phyloP scores from a whole-genome alignment of 2,113 vertebrate species.

The Ascaphus truei region DNA sequence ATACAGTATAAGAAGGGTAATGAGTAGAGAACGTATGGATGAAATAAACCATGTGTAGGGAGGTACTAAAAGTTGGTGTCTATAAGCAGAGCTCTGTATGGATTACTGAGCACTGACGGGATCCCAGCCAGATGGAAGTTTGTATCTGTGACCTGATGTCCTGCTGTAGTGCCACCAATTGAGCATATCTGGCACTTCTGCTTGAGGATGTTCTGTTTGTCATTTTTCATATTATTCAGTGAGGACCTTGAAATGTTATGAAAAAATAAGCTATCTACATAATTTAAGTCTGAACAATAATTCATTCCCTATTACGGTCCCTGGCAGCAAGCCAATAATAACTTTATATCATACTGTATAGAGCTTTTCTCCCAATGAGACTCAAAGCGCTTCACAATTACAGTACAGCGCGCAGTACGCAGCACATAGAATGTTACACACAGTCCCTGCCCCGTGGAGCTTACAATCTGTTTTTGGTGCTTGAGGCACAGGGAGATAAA shows the following conservation, averaged over 20 bases:
- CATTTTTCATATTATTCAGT: constrained; percentile 26
- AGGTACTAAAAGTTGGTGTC: not conserved
- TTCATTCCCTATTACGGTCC: constrained; percentile 27
- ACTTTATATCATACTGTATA: no score
- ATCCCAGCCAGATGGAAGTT: not conserved
- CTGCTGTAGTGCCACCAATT: not conserved
- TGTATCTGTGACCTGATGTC: not conserved
- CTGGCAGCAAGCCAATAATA: constrained; percentile 24
- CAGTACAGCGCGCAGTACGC: no score
- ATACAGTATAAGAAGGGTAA: no score
- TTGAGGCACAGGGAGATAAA: no score
- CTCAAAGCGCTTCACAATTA: no score
- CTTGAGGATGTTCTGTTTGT: constrained; percentile 7
- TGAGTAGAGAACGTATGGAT: no score
- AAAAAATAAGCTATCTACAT: constrained; percentile 13
- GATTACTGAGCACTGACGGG: not conserved
- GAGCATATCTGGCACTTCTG: not conserved
- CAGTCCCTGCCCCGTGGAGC: no score
- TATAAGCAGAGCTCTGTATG: not conserved
- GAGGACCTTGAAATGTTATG: constrained; percentile 30
- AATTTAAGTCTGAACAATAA: constrained; percentile 27
- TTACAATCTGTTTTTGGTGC: no score
- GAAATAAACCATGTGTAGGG: no score
- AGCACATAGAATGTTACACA: no score
- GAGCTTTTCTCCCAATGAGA: no score